These are phyloP conservation scores for Ardeotis arabs DNA, from an alignment of 2,113 vertebrate genomes.

Conservation along the genomic window DNA sequence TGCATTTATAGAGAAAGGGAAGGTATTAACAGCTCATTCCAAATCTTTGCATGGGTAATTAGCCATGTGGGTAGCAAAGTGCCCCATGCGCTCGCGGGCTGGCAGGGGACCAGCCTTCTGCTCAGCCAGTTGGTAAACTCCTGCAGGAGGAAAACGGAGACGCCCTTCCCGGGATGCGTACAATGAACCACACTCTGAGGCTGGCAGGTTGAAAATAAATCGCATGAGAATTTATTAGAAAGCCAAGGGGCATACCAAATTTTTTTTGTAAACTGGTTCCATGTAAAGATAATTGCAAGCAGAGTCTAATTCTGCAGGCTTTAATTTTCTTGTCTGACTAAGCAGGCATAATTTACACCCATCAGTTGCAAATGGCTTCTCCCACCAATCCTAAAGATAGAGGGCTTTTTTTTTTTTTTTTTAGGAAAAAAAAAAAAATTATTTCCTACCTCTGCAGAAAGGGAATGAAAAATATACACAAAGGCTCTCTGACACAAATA, in stretches of 20 bases:
- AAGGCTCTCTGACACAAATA: background rate
- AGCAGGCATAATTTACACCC: conserved; percentile 61
- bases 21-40: background rate
- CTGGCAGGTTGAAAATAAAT: background rate
- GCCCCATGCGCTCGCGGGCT: background rate
- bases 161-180: background rate
- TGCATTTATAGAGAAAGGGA: background rate
- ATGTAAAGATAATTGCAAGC: conserved; percentile 14
- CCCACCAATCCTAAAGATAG: conserved; percentile 40
- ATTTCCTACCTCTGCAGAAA: conserved; percentile 43
- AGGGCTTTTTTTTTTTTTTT: background rate
- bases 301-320: conserved; percentile 27
- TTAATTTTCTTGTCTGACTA: conserved; percentile 66
- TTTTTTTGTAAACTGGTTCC: background rate
- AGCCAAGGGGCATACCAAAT: background rate
- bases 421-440: background rate
- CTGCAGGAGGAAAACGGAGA: background rate
- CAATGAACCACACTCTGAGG: background rate
- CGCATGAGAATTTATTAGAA: background rate
- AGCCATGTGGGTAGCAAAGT: background rate
- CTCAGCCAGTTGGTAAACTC: background rate
- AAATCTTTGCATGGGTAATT: conserved; percentile 22
- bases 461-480: background rate
- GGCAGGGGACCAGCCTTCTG: conserved; percentile 39
- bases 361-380: conserved; percentile 62